Percentiles rank a stretch among this genome's conserved stretches.
These are phyloP conservation scores for Epicauta chinensis DNA, from an alignment of 1,140 invertebrate species.

Conservation along the genomic window DNA sequence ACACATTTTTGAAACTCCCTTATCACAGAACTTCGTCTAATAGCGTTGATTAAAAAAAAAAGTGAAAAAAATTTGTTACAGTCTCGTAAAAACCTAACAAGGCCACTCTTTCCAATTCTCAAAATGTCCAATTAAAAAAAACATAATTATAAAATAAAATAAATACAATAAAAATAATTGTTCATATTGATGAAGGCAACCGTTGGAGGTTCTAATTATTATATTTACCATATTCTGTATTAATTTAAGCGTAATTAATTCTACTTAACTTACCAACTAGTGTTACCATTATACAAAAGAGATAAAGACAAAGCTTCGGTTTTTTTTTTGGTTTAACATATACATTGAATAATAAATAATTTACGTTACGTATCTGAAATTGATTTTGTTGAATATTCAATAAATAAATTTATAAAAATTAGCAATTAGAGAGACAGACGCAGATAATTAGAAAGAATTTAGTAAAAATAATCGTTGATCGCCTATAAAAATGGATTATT, in stretches of 20 bases:
- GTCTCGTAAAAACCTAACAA: conserved; percentile 15
- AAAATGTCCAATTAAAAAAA: conserved; percentile 4
- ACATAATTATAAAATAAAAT: conserved; percentile 4
- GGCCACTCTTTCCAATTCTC: conserved; percentile 17
- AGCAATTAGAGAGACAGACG: conserved; percentile 15
- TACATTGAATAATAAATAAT: conserved; percentile 21
- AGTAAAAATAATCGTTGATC: conserved; percentile 9
- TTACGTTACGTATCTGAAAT: conserved; percentile 11
- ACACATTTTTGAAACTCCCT: conserved; percentile 10
- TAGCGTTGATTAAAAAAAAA: conserved; percentile 5
- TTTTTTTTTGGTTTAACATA: conserved; percentile 24
- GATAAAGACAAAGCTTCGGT: conserved; percentile 8
- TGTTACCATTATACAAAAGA: conserved; percentile 18
- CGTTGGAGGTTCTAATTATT: background rate
- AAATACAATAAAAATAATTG: conserved; percentile 15
- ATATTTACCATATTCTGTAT: background rate
- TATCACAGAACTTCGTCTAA: conserved; percentile 24
- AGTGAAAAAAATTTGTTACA: conserved; percentile 3
- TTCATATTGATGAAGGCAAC: conserved; percentile 15
- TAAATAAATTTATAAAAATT: background rate
- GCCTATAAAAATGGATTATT: conserved; percentile 42
- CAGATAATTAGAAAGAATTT: conserved; percentile 5
- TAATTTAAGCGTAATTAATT: conserved; percentile 16
- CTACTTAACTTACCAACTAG: conserved; percentile 9
- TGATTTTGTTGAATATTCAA: background rate